Conservation (phyloP, 2,797 vertebrate species). For the Myotis findleyi region DNA sequence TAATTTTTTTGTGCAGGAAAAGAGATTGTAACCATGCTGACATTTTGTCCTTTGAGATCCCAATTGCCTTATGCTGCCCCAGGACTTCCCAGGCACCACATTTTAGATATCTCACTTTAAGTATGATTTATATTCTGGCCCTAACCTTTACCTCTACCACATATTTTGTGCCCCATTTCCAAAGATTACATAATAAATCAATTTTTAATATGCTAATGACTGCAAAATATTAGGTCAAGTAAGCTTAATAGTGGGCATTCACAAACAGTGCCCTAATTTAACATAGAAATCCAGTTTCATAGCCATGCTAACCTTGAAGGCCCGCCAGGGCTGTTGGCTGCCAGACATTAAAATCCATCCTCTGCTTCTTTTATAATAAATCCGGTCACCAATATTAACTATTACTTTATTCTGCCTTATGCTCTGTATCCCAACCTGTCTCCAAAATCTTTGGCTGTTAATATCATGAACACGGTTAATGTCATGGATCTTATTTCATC, state of each 20-base stretch:
- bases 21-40: neutral
- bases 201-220: conserved; percentile 48
- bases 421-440: neutral
- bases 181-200: conserved; percentile 31
- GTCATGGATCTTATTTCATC: neutral
- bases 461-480: neutral
- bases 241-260: neutral
- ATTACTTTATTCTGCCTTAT: neutral
- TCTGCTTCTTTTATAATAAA: neutral
- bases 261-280: neutral
- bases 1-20: neutral
- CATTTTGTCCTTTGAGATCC: conserved; percentile 19
- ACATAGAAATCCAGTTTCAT: neutral
- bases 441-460: neutral
- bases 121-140: conserved; percentile 18
- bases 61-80: neutral
- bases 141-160: neutral
- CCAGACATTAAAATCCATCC: neutral
- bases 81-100: neutral
- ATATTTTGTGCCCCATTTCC: conserved; percentile 31
- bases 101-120: neutral
- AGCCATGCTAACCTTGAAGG: neutral
- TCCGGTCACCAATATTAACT: neutral
- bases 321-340: neutral
- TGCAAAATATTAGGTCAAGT: conserved; percentile 14